Percentiles rank a stretch among this genome's conserved stretches.
Conservation (phyloP, 2,113 vertebrate species). For the Hemicordylus capensis region DNA sequence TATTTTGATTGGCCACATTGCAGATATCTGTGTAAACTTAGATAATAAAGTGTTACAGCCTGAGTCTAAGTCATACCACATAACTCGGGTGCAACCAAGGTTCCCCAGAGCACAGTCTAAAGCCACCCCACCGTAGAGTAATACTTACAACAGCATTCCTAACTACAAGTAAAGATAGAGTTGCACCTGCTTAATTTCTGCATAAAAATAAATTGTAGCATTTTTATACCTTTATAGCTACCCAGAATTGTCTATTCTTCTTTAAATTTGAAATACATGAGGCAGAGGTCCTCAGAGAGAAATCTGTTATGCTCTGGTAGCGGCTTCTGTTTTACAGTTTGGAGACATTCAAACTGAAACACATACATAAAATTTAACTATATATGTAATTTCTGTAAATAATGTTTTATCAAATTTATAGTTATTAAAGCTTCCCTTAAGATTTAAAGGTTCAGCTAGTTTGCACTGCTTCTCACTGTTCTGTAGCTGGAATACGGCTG, state of each 20-base stretch:
- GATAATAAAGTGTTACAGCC: too few relatives aligned
- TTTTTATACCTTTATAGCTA: conserved; percentile 62
- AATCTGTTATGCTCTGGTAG: conserved; percentile 66
- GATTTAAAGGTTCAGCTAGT: conserved; percentile 65
- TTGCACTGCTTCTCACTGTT: conserved; percentile 24
- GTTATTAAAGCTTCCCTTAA: conserved; percentile 68
- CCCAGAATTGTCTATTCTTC: conserved; percentile 65
- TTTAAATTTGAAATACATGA: conserved; percentile 65
- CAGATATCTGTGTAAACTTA: too few relatives aligned
- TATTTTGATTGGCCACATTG: too few relatives aligned
- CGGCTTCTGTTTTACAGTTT: conserved; percentile 59
- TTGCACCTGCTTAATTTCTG: conserved; percentile 58
- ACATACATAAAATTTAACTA: conserved; percentile 64
- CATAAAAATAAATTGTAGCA: conserved; percentile 54
- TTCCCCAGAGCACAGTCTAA: background rate
- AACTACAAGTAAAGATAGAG: conserved; percentile 34
- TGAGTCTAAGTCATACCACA: too few relatives aligned
- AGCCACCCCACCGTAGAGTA: background rate
- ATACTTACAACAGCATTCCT: conserved; percentile 14
- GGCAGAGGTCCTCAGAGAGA: conserved; percentile 63
- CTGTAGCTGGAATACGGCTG: conserved; percentile 13
- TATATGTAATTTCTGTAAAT: conserved; percentile 71
- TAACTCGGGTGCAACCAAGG: background rate
- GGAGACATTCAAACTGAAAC: conserved; percentile 59
- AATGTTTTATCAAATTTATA: conserved; percentile 68